A percentile compares a stretch with the other conserved stretches of the same genome.
Conservation (phyloP, 2,888 invertebrate genomes). For the Xestia xanthographa region DNA sequence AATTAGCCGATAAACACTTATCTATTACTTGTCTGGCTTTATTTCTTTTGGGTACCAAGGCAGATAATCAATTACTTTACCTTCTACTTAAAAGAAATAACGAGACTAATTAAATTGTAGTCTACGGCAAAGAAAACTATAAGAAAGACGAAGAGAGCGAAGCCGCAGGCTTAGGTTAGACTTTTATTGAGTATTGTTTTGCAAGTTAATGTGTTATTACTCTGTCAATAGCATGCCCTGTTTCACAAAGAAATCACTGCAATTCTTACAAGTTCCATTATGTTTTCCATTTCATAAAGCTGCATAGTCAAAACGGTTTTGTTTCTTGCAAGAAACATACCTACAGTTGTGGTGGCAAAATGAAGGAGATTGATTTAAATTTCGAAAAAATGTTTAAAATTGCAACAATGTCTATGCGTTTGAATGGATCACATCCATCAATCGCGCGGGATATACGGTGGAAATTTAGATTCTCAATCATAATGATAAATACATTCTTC, state of each 20-base stretch:
- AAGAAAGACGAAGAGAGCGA: conserved; percentile 22
- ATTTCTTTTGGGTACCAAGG: not conserved
- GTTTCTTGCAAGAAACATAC: not conserved
- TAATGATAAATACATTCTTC: conserved; percentile 48
- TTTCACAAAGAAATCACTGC: conserved; percentile 62
- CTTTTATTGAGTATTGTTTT: conserved; percentile 35
- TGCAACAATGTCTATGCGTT: conserved; percentile 66
- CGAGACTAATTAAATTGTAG: not conserved
- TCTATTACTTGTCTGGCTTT: not conserved
- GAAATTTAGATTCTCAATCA: conserved; percentile 64
- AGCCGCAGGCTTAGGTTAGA: conserved; percentile 22
- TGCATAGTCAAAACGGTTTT: conserved; percentile 13
- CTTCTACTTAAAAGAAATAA: not conserved
- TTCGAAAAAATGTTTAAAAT: conserved; percentile 74
- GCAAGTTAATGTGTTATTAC: conserved; percentile 39
- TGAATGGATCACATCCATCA: conserved; percentile 74
- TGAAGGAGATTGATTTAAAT: conserved; percentile 57
- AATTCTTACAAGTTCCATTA: conserved; percentile 28
- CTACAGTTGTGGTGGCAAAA: conserved; percentile 36
- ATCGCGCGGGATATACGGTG: conserved; percentile 67
- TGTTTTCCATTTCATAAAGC: conserved; percentile 19
- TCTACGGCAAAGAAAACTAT: not conserved
- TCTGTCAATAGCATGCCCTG: conserved; percentile 64
- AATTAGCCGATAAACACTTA: not conserved
- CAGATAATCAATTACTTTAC: not conserved